phyloP scores from a whole-genome alignment of 2,113 vertebrate genomes.

The Upupa epops region DNA sequence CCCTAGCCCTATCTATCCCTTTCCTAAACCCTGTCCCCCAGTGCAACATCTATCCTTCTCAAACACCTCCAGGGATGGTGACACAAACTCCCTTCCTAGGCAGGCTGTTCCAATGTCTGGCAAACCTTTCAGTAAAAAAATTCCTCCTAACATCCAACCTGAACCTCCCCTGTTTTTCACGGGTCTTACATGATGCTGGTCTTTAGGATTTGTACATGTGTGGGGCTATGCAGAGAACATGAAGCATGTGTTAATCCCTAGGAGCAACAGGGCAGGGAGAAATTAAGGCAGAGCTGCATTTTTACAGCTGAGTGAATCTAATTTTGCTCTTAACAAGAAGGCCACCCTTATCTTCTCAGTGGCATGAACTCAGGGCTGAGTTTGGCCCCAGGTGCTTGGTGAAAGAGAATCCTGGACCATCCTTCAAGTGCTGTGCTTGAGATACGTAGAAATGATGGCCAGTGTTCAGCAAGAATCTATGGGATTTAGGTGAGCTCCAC shows the following conservation, averaged over 20 bases:
- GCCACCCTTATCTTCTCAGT: neutral
- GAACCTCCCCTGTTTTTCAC: neutral
- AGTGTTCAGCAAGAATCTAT: accelerated
- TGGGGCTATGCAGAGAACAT: neutral
- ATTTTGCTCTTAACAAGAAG: neutral
- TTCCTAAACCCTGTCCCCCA: too few relatives aligned
- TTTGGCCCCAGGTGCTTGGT: neutral
- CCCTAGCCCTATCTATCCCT: too few relatives aligned
- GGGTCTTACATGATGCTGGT: accelerated
- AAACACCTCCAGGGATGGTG: too few relatives aligned
- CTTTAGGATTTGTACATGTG: accelerated
- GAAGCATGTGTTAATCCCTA: neutral
- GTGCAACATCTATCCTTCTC: too few relatives aligned
- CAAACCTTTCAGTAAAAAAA: too few relatives aligned
- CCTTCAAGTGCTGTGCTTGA: neutral
- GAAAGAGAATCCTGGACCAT: neutral
- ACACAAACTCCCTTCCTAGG: too few relatives aligned
- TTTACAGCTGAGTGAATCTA: neutral
- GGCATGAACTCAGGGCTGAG: neutral
- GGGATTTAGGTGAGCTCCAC: accelerated
- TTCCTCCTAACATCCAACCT: too few relatives aligned
- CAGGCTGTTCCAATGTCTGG: too few relatives aligned
- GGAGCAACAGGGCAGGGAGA: neutral
- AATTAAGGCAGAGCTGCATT: neutral
- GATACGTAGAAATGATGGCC: neutral